Conservation (phyloP, 2,888 invertebrate species). For the Celastrina argiolus region DNA sequence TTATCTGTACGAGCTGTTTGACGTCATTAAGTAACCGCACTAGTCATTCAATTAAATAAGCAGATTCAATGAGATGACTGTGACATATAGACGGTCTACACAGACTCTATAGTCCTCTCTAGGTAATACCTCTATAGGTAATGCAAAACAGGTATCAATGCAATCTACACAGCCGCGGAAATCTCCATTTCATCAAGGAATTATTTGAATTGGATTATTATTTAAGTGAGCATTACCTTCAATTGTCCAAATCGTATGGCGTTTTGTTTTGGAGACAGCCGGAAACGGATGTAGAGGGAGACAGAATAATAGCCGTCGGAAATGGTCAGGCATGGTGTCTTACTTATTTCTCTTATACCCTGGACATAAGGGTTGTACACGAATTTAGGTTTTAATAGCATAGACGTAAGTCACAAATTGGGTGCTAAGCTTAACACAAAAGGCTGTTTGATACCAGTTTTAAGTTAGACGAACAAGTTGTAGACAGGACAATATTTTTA, state of each 20-base stretch:
- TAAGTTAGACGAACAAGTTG: not conserved
- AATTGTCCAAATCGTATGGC: conserved; percentile 48
- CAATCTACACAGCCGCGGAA: not conserved
- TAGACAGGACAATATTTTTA: not conserved
- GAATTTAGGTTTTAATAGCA: not conserved
- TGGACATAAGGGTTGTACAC: conserved; percentile 49
- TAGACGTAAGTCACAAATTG: not conserved
- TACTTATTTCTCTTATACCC: conserved; percentile 64
- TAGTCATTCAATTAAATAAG: too few species aligned
- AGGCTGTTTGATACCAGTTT: not conserved
- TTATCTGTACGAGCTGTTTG: too few species aligned
- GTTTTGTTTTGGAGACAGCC: conserved; percentile 75
- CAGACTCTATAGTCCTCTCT: too few species aligned
- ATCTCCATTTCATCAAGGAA: conserved; percentile 9
- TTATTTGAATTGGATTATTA: conserved; percentile 34
- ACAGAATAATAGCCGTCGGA: conserved; percentile 78
- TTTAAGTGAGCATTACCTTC: conserved; percentile 38
- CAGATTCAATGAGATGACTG: too few species aligned
- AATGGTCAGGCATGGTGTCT: conserved; percentile 77
- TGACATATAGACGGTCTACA: too few species aligned
- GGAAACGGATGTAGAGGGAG: conserved; percentile 78
- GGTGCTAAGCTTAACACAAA: not conserved
- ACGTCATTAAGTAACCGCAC: too few species aligned
- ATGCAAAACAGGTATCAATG: not conserved
- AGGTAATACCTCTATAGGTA: too few species aligned